Evolutionary conservation across 2,797 vertebrate genomes (phyloP), one percentile per base, ranked within the genome.

Genomic region (Prunella strophiata): DNA sequence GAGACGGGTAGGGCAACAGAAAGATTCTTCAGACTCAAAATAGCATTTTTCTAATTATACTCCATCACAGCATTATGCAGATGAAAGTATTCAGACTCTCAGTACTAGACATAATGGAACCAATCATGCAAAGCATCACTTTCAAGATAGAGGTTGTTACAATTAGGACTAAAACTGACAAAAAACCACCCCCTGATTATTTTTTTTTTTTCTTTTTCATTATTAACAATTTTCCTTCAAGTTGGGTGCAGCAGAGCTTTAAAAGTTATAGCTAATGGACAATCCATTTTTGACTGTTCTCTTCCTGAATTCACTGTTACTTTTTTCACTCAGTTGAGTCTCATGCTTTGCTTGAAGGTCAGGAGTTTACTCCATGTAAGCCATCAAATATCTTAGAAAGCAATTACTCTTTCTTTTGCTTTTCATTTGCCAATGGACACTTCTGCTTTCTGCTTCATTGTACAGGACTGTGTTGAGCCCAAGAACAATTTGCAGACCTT

Each of bases 31-130:
- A 91, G 58, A 79, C 62, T 91, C 78, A 95, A 91, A 91, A 88
- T 76, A 89, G 25, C 57, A 75, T 66, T 94, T 91, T 96, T 62
- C 63, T 96, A 90, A 95, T 94, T 94, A 94, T 86, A 62, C 22
- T 86, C 27, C 61, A 87, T 91, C 89, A 78, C 54, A 91, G 57
- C 13, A 89, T 90, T 93, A 92, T 88, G 82, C 83, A 94, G 77
- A 85, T 92, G 51, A 88, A 86, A 96, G 86, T 67, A 89, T 95
- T 94, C 85, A 91, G 68, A 66, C 58, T 90, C 74, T 85, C 47
- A 85, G 72, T 79, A 61, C 61, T 65, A 85, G 78, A 73, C 61
- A 93, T 93, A 95, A 93, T 92, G 83, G 80, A 94, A 95, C 61
- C 78, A 95, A 90, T 94, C 92, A 95, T 84, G 83, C 85, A 91